Evolutionary conservation across 1,140 invertebrate species (phyloP).

Genomic region (Brevipalpus yothersi): DNA sequence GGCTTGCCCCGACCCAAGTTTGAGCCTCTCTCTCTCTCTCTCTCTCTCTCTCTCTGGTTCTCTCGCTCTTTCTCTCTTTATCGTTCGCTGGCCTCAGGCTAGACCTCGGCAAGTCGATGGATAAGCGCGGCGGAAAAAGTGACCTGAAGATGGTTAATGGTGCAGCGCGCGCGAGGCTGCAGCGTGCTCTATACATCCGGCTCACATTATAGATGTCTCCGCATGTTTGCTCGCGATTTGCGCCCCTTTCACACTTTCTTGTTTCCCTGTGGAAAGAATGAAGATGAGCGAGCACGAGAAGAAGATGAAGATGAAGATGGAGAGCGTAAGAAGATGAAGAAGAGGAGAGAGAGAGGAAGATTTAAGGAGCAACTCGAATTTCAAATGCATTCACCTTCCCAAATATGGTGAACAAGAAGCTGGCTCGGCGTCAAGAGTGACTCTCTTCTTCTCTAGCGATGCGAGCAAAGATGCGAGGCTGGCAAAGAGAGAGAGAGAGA

Average conservation of each 20-base stretch:
- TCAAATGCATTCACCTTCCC: background rate
- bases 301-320: too few species aligned
- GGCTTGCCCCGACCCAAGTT: too few species aligned
- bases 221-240: too few species aligned
- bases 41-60: too few species aligned
- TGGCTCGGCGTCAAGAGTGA: background rate
- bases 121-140: background rate
- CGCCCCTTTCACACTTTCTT: too few species aligned
- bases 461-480: background rate
- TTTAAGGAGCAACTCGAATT: background rate
- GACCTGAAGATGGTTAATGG: background rate
- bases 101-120: background rate
- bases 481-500: background rate
- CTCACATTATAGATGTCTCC: background rate
- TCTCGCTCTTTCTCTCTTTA: too few species aligned
- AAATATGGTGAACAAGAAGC: background rate
- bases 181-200: background rate
- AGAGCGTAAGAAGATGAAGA: background rate
- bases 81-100: background rate
- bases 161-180: background rate
- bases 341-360: conserved; percentile 11
- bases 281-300: background rate
- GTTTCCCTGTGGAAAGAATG: background rate
- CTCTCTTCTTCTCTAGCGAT: background rate
- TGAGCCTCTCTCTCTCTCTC: too few species aligned